A percentile compares a stretch with the other conserved stretches of the same genome.
Evolutionary conservation across 2,113 vertebrate species (phyloP).

Genomic region (Campylorhamphus procurvoides): DNA sequence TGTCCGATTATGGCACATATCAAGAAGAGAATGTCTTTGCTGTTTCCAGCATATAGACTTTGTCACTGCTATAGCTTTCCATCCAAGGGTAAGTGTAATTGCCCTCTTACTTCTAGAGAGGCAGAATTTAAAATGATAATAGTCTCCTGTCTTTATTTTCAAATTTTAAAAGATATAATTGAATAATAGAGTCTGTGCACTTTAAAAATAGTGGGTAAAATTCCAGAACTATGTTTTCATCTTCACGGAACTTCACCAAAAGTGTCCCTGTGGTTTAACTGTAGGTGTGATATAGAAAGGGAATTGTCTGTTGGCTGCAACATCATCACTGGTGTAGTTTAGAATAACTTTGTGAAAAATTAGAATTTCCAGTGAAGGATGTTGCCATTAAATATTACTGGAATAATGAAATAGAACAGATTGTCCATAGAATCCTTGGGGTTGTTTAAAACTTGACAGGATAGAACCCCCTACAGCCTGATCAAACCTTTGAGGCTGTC

Average conservation of each 20-base stretch:
- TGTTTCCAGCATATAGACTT: slow-evolving; percentile 99
- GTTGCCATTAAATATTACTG: background rate
- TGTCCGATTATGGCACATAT: slow-evolving; percentile 97
- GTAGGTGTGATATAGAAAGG: background rate
- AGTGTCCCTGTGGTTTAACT: background rate
- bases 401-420: background rate
- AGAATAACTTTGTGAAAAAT: background rate
- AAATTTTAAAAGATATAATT: background rate
- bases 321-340: background rate
- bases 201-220: background rate
- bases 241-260: background rate
- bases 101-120: background rate
- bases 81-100: slow-evolving; percentile 89
- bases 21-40: slow-evolving; percentile 96
- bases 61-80: slow-evolving; percentile 98
- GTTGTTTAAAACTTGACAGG: background rate
- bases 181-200: background rate
- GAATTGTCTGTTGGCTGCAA: background rate
- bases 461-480: background rate
- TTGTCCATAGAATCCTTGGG: background rate
- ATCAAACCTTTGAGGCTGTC: background rate
- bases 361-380: background rate
- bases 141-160: background rate
- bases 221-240: background rate
- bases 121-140: background rate